Conservation (phyloP, 2,888 invertebrate species). For the Eudemis profundana region DNA sequence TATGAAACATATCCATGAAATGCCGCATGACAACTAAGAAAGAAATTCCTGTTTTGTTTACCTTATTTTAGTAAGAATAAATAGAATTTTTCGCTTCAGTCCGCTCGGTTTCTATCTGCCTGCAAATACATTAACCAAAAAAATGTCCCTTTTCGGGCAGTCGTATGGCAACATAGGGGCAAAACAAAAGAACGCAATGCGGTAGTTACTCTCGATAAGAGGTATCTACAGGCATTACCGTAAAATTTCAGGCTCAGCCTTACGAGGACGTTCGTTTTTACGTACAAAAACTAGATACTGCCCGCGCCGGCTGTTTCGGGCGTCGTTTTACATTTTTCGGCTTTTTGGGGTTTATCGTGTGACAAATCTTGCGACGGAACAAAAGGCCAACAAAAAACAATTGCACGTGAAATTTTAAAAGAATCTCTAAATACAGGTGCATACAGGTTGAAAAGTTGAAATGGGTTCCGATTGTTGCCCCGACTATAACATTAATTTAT, state of each 20-base stretch:
- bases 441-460: too few relatives aligned
- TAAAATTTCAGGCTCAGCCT: slow-evolving; percentile 21
- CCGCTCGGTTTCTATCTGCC: neutral
- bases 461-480: too few relatives aligned
- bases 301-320: slow-evolving; percentile 2
- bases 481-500: too few relatives aligned
- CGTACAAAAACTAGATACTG: slow-evolving; percentile 27
- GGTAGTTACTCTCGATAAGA: slow-evolving; percentile 28
- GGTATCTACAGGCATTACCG: slow-evolving; percentile 29
- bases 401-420: slow-evolving; percentile 12
- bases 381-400: slow-evolving; percentile 27
- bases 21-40: too few relatives aligned
- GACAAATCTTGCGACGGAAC: slow-evolving; percentile 23
- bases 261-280: slow-evolving; percentile 19
- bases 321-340: slow-evolving; percentile 30
- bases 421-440: neutral
- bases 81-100: slow-evolving; percentile 20
- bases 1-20: too few relatives aligned
- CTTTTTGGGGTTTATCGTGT: slow-evolving; percentile 17
- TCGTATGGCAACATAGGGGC: slow-evolving; percentile 3
- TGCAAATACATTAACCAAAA: slow-evolving; percentile 17
- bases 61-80: slow-evolving; percentile 1
- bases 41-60: too few relatives aligned
- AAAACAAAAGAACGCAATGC: slow-evolving; percentile 22
- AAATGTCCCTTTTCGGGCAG: neutral